These are phyloP conservation scores for Lethenteron camtschaticum DNA, from an alignment of 2,113 vertebrate genomes.

Conservation along the genomic window DNA sequence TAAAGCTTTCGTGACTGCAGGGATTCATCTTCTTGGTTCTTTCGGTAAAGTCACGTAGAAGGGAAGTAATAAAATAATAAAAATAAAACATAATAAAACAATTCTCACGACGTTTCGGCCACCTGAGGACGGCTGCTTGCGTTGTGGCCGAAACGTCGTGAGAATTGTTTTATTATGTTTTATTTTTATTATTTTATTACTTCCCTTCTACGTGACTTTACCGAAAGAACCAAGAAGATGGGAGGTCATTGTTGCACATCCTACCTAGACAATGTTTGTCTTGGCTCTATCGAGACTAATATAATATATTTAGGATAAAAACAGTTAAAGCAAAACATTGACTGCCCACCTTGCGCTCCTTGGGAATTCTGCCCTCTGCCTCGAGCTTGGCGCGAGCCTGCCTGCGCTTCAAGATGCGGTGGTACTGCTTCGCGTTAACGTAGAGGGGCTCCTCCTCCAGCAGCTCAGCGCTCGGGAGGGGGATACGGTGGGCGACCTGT, in stretches of 20 bases:
- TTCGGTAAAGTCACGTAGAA: too few species aligned
- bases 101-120: too few species aligned
- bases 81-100: too few species aligned
- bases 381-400: constrained; percentile 88
- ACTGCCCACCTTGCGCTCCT: constrained; percentile 61
- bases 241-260: not conserved
- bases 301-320: not conserved
- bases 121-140: too few species aligned
- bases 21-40: too few species aligned
- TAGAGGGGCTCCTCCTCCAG: constrained; percentile 91
- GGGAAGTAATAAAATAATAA: too few species aligned
- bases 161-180: too few species aligned
- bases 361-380: constrained; percentile 92
- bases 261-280: not conserved
- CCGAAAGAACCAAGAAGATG: too few species aligned
- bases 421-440: constrained; percentile 95
- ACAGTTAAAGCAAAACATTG: not conserved
- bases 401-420: constrained; percentile 77
- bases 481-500: constrained; percentile 50
- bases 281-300: not conserved
- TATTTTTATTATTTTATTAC: too few species aligned
- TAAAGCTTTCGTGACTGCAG: too few species aligned
- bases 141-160: too few species aligned
- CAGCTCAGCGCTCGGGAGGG: constrained; percentile 85
- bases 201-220: too few species aligned